These are phyloP conservation scores for Hycleus phaleratus DNA, from an alignment of 1,140 invertebrate species.

Conservation along the genomic window DNA sequence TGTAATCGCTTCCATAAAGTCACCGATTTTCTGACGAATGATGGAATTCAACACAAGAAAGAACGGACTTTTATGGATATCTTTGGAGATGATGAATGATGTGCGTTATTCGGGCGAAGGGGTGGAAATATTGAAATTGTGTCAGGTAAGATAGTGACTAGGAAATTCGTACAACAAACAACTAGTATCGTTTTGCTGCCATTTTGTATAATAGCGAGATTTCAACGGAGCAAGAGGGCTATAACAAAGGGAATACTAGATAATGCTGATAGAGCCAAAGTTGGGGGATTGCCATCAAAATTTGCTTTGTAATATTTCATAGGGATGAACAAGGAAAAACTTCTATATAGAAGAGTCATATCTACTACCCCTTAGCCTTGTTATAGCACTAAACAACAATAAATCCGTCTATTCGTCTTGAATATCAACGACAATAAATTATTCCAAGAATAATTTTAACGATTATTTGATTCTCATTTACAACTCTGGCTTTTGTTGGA, in stretches of 20 bases:
- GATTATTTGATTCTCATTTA: background rate
- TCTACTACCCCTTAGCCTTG: too few species aligned
- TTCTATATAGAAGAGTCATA: too few species aligned
- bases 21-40: too few species aligned
- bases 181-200: background rate
- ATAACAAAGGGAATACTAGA: constrained; percentile 24
- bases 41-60: too few species aligned
- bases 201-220: constrained; percentile 14
- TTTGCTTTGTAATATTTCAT: constrained; percentile 5
- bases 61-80: too few species aligned
- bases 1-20: too few species aligned
- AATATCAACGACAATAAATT: background rate
- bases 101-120: too few species aligned
- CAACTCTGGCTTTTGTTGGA: background rate
- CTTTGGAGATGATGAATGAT: too few species aligned
- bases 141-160: too few species aligned
- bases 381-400: constrained; percentile 20
- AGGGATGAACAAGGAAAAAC: constrained; percentile 14
- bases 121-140: too few species aligned
- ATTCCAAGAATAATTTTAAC: too few species aligned
- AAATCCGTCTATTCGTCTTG: background rate
- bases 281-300: constrained; percentile 3
- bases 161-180: too few species aligned
- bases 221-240: constrained; percentile 13
- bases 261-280: constrained; percentile 18